phyloP scores from a whole-genome alignment of 2,888 invertebrate genomes.

The Lysandra bellargus region DNA sequence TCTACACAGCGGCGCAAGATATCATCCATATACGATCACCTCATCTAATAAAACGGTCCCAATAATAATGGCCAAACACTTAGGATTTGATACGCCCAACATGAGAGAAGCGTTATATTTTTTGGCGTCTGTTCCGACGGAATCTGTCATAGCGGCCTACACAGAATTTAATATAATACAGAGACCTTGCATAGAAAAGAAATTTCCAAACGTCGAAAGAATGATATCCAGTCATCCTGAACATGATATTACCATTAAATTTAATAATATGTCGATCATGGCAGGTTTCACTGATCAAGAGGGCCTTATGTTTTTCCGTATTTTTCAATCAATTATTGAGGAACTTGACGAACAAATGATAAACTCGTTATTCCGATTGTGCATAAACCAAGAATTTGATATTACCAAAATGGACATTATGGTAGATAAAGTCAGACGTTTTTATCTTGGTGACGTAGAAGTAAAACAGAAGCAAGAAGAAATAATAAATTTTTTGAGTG shows the following conservation, averaged over 20 bases:
- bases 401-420: conserved; percentile 35
- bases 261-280: conserved; percentile 50
- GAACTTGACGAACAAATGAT: neutral
- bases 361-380: neutral
- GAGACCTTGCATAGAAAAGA: conserved; percentile 39
- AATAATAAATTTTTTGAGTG: conserved; percentile 49
- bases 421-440: conserved; percentile 46
- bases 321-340: neutral
- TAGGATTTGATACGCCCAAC: conserved; percentile 44
- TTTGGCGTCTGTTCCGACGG: conserved; percentile 36
- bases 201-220: conserved; percentile 41
- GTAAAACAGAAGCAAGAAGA: conserved; percentile 40
- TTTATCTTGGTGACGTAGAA: conserved; percentile 53
- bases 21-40: conserved; percentile 38
- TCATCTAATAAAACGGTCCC: conserved; percentile 40
- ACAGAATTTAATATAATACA: conserved; percentile 35
- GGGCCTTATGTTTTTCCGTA: conserved; percentile 34
- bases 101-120: conserved; percentile 43
- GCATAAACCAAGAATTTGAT: neutral
- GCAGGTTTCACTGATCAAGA: conserved; percentile 53
- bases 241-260: conserved; percentile 45
- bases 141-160: conserved; percentile 35
- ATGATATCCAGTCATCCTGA: conserved; percentile 47
- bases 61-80: conserved; percentile 43
- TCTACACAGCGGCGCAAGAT: conserved; percentile 46